Percentiles rank a stretch among this genome's conserved stretches.
phyloP scores from a whole-genome alignment of 2,888 invertebrate genomes.

The Drosophila mercatorum region DNA sequence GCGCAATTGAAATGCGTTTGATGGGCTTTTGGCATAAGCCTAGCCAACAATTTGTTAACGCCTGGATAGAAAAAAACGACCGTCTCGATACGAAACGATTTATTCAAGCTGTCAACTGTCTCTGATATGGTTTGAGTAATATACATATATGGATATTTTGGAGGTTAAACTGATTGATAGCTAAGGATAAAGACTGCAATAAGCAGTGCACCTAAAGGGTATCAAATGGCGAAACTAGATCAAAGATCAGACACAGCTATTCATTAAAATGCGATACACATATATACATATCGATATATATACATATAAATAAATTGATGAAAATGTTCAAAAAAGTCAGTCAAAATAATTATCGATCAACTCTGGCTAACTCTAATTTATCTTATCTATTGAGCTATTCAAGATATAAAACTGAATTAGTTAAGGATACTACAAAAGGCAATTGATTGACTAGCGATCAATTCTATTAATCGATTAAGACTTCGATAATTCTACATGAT shows the following conservation, averaged over 20 bases:
- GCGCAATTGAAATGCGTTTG: slow-evolving; percentile 59
- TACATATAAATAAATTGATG: not conserved
- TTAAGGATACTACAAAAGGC: not conserved
- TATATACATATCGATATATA: not conserved
- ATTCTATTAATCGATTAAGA: no score
- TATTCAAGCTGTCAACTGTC: slow-evolving; percentile 31
- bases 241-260: not conserved
- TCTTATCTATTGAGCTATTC: no score
- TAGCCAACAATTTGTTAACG: slow-evolving; percentile 51
- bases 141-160: slow-evolving; percentile 8
- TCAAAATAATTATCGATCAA: not conserved
- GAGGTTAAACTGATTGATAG: slow-evolving; percentile 32
- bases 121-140: slow-evolving; percentile 17
- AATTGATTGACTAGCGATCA: not conserved
- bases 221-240: not conserved
- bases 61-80: slow-evolving; percentile 17
- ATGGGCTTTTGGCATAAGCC: slow-evolving; percentile 37
- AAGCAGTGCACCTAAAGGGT: not conserved
- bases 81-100: slow-evolving; percentile 24
- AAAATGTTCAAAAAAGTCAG: not conserved
- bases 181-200: slow-evolving; percentile 18
- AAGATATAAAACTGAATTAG: no score
- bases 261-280: not conserved
- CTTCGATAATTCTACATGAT: no score
- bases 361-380: not conserved